Conservation (phyloP, 2,888 invertebrate species). For the Netelia virgata region DNA sequence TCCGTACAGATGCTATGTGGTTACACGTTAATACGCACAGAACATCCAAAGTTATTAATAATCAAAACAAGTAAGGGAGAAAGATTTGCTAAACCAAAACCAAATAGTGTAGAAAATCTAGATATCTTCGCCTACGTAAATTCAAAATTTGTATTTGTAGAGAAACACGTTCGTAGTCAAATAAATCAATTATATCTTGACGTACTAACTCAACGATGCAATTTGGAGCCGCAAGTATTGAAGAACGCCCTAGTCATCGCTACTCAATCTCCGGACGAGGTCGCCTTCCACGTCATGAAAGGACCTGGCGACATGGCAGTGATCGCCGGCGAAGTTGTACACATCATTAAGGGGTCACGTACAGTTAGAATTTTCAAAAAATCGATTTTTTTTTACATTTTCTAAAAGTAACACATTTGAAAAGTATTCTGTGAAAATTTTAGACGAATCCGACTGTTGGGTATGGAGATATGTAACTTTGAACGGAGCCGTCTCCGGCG, state of each 20-base stretch:
- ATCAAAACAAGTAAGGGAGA: slow-evolving; percentile 21
- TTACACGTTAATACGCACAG: slow-evolving; percentile 8
- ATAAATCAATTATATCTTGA: slow-evolving; percentile 53
- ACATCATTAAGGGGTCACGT: no score
- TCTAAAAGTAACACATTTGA: no score
- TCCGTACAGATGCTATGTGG: slow-evolving; percentile 27
- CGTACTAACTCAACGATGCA: slow-evolving; percentile 68
- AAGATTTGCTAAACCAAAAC: slow-evolving; percentile 8
- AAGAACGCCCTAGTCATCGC: slow-evolving; percentile 72
- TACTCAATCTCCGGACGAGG: slow-evolving; percentile 72
- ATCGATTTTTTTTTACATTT: no score
- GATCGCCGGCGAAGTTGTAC: no score
- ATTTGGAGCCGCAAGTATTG: slow-evolving; percentile 72
- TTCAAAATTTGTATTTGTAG: slow-evolving; percentile 48
- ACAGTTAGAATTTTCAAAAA: no score
- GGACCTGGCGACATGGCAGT: slow-evolving; percentile 71
- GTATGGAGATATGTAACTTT: no score
- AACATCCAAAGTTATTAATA: slow-evolving; percentile 41
- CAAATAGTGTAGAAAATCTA: slow-evolving; percentile 28
- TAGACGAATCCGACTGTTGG: no score
- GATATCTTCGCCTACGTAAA: slow-evolving; percentile 61
- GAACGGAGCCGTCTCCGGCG: no score
- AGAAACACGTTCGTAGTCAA: slow-evolving; percentile 28
- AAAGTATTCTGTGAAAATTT: no score
- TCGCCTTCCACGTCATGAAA: slow-evolving; percentile 73